These are phyloP conservation scores for Colossoma macropomum DNA, from an alignment of 2,113 vertebrate species.

Conservation along the genomic window DNA sequence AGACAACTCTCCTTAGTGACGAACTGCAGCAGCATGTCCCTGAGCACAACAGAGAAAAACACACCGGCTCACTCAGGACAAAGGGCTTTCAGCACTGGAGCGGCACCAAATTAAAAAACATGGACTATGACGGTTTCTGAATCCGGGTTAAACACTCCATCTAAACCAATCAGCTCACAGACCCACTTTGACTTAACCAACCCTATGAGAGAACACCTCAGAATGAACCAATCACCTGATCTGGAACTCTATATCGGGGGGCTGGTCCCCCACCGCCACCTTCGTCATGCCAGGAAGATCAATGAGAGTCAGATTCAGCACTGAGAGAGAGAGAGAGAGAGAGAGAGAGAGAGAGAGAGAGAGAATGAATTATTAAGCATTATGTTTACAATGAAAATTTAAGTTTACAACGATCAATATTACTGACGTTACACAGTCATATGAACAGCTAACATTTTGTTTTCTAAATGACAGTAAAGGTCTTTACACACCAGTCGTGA, in stretches of 20 bases:
- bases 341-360: not conserved
- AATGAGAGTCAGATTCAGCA: slow-evolving; percentile 45
- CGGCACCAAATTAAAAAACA: not conserved
- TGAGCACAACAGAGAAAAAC: not conserved
- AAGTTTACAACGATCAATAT: too few relatives aligned
- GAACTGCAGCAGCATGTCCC: slow-evolving; percentile 94
- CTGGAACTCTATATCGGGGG: slow-evolving; percentile 92
- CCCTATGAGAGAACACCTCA: not conserved
- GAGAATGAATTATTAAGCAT: too few relatives aligned
- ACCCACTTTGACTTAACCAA: not conserved
- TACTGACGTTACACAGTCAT: too few relatives aligned
- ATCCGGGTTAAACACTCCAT: not conserved
- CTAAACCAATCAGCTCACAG: not conserved
- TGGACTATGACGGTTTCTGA: not conserved
- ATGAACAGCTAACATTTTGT: too few relatives aligned
- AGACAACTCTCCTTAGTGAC: slow-evolving; percentile 92
- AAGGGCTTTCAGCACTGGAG: too few relatives aligned
- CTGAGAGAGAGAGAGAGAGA: slow-evolving; percentile 21
- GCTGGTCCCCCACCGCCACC: slow-evolving; percentile 94
- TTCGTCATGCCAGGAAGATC: slow-evolving; percentile 93
- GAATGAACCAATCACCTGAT: slow-evolving; percentile 72
- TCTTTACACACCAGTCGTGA: too few relatives aligned
- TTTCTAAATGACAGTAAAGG: too few relatives aligned
- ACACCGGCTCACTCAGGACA: slow-evolving; percentile 13
- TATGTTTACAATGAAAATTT: too few relatives aligned